Conservation (phyloP, 2,888 invertebrate species). For the Belgica antarctica region DNA sequence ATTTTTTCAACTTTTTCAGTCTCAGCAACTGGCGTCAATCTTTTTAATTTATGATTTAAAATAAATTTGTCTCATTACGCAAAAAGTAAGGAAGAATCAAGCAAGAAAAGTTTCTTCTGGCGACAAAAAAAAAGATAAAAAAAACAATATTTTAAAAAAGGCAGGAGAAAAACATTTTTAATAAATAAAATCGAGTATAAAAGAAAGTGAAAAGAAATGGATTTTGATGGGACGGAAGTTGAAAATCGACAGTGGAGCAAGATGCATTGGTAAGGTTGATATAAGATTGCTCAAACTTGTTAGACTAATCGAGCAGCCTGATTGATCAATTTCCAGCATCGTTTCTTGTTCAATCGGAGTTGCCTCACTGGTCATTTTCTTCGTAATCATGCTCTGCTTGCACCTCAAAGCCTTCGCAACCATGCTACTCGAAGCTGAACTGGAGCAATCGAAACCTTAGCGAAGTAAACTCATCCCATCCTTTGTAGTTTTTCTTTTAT, state of each 20-base stretch:
- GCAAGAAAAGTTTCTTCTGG: conserved; percentile 18
- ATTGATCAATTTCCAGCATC: not conserved
- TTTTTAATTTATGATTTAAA: not conserved
- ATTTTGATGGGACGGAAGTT: not conserved
- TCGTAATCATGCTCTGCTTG: not conserved
- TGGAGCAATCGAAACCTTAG: no score
- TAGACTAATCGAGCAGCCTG: no score
- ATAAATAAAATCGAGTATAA: conserved; percentile 32
- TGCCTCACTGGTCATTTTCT: not conserved
- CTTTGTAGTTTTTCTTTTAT: no score
- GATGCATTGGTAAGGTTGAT: not conserved
- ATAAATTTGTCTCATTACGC: not conserved
- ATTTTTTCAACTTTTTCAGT: no score
- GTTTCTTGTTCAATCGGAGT: not conserved
- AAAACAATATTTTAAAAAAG: conserved; percentile 16
- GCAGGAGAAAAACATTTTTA: conserved; percentile 41
- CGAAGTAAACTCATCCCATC: no score
- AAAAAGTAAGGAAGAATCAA: not conserved
- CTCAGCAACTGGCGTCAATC: conserved; percentile 2
- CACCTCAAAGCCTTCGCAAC: no score
- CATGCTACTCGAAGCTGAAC: no score
- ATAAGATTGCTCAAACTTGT: not conserved
- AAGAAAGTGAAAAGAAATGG: not conserved
- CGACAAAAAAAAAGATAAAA: not conserved
- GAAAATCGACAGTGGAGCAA: not conserved